Evolutionary conservation across 2,888 invertebrate genomes (phyloP), one percentile per base, ranked within the genome.

Genomic region (Petrolisthes cinctipes): DNA sequence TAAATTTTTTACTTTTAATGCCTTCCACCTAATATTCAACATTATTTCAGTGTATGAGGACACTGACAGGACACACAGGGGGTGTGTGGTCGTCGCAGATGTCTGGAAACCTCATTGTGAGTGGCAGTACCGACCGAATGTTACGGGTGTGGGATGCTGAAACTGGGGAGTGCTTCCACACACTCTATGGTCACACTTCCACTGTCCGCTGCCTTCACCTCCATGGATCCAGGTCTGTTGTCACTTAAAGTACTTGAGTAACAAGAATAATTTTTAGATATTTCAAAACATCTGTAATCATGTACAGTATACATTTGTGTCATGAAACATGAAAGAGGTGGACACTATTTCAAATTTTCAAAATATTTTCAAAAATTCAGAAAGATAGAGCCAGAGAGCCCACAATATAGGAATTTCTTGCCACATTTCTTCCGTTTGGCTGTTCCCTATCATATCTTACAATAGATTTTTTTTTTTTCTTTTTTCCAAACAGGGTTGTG

Each of bases 51-150:
- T 98, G 98, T 93, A 94, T 99, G 88, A 95, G 97, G 90, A 99
- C 98, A 0, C 94, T 99, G 91, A 95, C 96, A 82, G 99, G 99
- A 0, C 99, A 99, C 93, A 98, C 98, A 0, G 99, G 99, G 37
- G 99, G 99, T 7, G 99, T 99, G 84, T 99, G 99, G 99, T 98
- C 99, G 0, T 98, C 98, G 0, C 99, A 99, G 93, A 98, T 99
- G 97, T 95, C 97, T 0, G 91, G 89, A 78, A 89, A 85, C 86
- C 95, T 96, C 20, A 97, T 99, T 84, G 97, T 98, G 92, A 97
- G 97, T 92, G 99, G 99, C 37, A 98, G 98, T 91, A 99, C 99
- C 0, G 99, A 99, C 93, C 95, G 99, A 89, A 98, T 99, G 0
- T 94, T 99, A 11, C 97, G 98, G 93, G 98, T 99, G 4, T 99